Conservation (phyloP, 2,113 vertebrate genomes). For the Rhinichthys klamathensis region DNA sequence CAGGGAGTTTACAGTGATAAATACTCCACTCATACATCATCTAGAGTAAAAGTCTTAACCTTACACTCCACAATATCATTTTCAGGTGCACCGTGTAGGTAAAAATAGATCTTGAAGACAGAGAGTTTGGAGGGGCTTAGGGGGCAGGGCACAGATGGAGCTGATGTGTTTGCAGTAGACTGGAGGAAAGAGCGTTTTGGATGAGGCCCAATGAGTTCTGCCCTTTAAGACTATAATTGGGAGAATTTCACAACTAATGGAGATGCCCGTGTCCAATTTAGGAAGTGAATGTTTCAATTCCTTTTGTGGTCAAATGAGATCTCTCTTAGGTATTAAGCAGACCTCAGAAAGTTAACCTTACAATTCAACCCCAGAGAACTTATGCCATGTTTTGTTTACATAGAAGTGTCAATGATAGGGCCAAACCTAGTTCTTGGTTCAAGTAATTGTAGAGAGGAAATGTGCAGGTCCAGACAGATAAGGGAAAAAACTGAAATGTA, state of each 20-base stretch:
- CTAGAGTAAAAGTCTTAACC: conserved; percentile 42
- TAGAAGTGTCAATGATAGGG: not conserved
- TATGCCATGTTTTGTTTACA: not conserved
- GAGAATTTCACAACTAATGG: conserved; percentile 31
- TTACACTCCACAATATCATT: conserved; percentile 55
- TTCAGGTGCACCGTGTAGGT: conserved; percentile 70
- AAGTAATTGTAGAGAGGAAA: not conserved
- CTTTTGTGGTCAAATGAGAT: conserved; percentile 43
- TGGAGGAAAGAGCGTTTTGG: conserved; percentile 49
- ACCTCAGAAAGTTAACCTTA: not conserved
- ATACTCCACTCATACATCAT: conserved; percentile 57
- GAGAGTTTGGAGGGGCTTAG: conserved; percentile 58
- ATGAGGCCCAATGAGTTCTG: conserved; percentile 39
- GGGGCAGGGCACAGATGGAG: conserved; percentile 39
- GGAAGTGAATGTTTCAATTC: conserved; percentile 36
- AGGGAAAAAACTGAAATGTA: too few relatives aligned
- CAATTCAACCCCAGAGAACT: not conserved
- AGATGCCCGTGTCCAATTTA: conserved; percentile 43
- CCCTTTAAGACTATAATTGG: conserved; percentile 39
- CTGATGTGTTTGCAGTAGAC: conserved; percentile 53
- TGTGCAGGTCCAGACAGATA: not conserved
- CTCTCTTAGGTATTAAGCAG: not conserved
- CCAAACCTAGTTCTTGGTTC: not conserved
- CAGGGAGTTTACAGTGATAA: conserved; percentile 56
- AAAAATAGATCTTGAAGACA: conserved; percentile 70